Evolutionary conservation across 2,113 vertebrate genomes (phyloP).

Genomic region (Heliornis fulica): DNA sequence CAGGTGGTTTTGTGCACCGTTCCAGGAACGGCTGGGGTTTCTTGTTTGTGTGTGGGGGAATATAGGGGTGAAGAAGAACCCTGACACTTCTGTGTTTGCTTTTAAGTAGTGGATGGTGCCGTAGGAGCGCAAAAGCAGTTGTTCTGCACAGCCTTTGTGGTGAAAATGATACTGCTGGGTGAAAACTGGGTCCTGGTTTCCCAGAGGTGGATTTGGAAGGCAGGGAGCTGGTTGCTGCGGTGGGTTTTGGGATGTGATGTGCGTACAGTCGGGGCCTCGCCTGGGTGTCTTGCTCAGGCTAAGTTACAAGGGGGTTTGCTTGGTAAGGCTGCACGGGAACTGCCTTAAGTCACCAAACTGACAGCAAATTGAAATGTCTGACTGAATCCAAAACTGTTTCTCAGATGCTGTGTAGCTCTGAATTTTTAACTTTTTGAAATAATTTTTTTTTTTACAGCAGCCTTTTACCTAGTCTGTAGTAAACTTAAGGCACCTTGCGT

Average conservation of each 20-base stretch:
- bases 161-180: neutral
- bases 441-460: neutral
- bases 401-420: neutral
- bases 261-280: accelerated
- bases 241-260: accelerated
- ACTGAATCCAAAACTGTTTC: neutral
- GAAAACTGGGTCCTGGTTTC: neutral
- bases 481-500: neutral
- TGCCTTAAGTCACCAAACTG: constrained; percentile 3
- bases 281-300: neutral
- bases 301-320: neutral
- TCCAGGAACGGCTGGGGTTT: neutral
- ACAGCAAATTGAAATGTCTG: neutral
- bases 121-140: neutral
- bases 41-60: neutral
- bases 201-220: neutral
- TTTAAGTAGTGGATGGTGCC: neutral
- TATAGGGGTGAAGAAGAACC: neutral
- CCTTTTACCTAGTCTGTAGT: neutral
- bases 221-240: neutral
- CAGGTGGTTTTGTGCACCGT: neutral
- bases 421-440: neutral
- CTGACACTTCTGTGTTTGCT: neutral
- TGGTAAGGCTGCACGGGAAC: neutral
- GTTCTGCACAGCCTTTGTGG: neutral